Conservation (phyloP, 2,888 invertebrate genomes). For the Lucinisca nassula region DNA sequence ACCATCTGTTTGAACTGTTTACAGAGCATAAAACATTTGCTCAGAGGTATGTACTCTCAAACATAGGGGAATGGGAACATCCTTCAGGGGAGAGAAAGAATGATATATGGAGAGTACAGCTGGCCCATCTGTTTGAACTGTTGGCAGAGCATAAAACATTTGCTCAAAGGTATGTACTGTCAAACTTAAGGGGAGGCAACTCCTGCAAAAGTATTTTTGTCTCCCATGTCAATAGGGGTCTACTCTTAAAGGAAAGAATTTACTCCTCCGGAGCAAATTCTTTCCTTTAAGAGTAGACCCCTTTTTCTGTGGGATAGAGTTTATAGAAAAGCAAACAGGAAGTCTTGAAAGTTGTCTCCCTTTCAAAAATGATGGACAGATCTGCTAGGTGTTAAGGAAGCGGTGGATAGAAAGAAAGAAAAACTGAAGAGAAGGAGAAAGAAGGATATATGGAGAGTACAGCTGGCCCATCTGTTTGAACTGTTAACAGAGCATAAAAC, state of each 20-base stretch:
- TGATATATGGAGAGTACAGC: conserved; percentile 96
- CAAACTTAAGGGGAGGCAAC: no score
- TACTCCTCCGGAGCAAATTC: no score
- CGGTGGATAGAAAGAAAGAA: conserved; percentile 98
- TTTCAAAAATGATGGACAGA: no score
- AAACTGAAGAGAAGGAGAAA: conserved; percentile 97
- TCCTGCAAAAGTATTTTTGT: no score
- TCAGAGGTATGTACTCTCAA: conserved; percentile 83
- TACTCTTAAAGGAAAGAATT: no score
- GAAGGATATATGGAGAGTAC: conserved; percentile 96
- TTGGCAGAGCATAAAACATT: conserved; percentile 92
- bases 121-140: conserved; percentile 96
- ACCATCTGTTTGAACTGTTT: conserved; percentile 96
- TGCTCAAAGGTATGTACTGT: conserved; percentile 83
- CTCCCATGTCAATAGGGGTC: no score
- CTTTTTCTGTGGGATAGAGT: no score
- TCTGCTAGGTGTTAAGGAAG: conserved; percentile 97
- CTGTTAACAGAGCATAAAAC: conserved; percentile 93
- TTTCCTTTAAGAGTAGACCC: no score
- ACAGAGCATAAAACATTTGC: conserved; percentile 91
- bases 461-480: conserved; percentile 96
- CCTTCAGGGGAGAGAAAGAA: no score
- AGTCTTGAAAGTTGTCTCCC: no score
- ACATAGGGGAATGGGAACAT: no score
- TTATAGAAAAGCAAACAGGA: no score